Evolutionary conservation across 2,113 vertebrate species (phyloP).

Genomic region (Myrmophylax atrothorax): DNA sequence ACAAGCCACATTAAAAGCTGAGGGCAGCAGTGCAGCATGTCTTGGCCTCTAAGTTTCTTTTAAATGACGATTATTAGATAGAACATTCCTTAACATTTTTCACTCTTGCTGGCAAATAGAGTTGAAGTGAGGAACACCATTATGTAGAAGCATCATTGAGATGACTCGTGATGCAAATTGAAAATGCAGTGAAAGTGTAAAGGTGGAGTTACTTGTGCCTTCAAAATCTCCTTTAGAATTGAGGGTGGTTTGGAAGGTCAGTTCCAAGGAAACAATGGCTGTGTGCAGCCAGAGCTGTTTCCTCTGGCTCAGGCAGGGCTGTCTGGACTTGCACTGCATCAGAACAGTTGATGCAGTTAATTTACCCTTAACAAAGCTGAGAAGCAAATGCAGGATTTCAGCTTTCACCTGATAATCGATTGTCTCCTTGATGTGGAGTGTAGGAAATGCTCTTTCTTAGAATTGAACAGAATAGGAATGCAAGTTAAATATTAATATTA

Average conservation of each 20-base stretch:
- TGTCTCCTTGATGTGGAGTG: not conserved
- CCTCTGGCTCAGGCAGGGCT: not conserved
- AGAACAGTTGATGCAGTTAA: slow-evolving; percentile 17
- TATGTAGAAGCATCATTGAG: not conserved
- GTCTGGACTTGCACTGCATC: not conserved
- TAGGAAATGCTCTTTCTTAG: not conserved
- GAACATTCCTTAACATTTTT: not conserved
- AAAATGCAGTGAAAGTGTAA: not conserved
- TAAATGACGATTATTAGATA: not conserved
- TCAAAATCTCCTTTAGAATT: not conserved
- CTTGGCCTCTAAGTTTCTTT: not conserved
- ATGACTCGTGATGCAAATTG: not conserved
- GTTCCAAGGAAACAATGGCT: slow-evolving; percentile 31
- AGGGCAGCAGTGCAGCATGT: not conserved
- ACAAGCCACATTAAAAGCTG: not conserved
- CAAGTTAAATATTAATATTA: not conserved
- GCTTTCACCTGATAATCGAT: not conserved
- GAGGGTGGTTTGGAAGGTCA: slow-evolving; percentile 29
- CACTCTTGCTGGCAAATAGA: not conserved
- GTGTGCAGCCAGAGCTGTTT: slow-evolving; percentile 17
- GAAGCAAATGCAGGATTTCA: not conserved
- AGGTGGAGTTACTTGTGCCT: not conserved
- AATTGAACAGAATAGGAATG: not conserved
- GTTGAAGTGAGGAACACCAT: not conserved
- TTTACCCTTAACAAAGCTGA: slow-evolving; percentile 19